Base-by-base conservation (phyloP, 2,113 vertebrate genomes). In the Chrysochloris asiatica region DNA sequence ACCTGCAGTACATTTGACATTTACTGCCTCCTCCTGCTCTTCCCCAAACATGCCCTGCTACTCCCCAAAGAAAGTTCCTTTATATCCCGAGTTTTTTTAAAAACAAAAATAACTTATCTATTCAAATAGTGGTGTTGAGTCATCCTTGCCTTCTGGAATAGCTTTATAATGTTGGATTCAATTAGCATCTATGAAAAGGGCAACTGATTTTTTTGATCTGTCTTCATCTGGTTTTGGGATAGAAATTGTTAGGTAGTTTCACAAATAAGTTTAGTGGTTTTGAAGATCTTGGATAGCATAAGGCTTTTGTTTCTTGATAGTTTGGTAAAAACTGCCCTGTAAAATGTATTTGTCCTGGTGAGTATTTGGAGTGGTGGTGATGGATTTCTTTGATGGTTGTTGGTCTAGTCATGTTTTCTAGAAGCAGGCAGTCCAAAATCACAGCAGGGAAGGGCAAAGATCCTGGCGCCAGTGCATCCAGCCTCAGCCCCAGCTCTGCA, bases 191-290 rank as follows among this genome's bases (percentile, higher is more conserved):
- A 16, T 28, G 21, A 71, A 83, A 79, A 88, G 43, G 48, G 48
- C 30, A 38, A 30, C 6, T 38, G 16, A 90, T 21, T 67, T 67
- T 65, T 38, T 90, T 24, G 0, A 38, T 5, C 28, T 56, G 45
- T 92, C 9, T 88, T 89, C 56, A 86, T 38, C 41, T 38, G 61
- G 14, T 48, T 86, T 89, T 83, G 77, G 85, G 79, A 80, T 92
- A 41, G 52, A 84, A 41, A 72, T 73, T 4, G 41, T 22, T 38
- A 67, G 52, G 6, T 47, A 89, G 48, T n/a, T 10, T 84, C 63
- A 75, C 36, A 76, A 48, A 69, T 6, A 61, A 69, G 28, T 22
- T 67, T 28, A 19, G 41, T 38, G n/a, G 56, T 45, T 81, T 84
- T 84, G 75, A 82, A 61, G 82, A 45, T 54, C 26, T 43, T 83